Evolutionary conservation across 2,113 vertebrate species (phyloP), one percentile per base, ranked within the genome.

Genomic region (Echinops telfairi): DNA sequence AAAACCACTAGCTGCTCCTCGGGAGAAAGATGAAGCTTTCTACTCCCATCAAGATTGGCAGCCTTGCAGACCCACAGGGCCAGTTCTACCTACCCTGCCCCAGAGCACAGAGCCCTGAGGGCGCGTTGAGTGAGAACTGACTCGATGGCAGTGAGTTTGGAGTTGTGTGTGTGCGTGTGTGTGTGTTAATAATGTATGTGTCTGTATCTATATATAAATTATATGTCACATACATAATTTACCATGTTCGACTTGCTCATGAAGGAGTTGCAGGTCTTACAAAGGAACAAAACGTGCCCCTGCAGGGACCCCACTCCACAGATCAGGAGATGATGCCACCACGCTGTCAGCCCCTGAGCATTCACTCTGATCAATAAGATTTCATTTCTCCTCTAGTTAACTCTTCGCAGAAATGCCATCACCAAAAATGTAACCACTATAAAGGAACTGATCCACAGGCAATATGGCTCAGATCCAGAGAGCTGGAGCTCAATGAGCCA

Each of bases 381-480:
- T 82, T 53, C 47, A 53, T 53, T 77, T 38, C 33, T 36, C 66
- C 33, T 11, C 36, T 29, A 82, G 4, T 60, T 47, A 38, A 89
- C 17, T 47, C 23, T 76, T 57, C 83, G 83, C 58, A 53, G 22
- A 53, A 70, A 43, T 93, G 91, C 83, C 86, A 53, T 96, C 38
- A 68, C 80, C 68, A 77, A 88, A 88, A 77, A 77, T 53, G 70
- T 66, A 77, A 62, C 36, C 36, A 83, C 75, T 86, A 12, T 70
- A 60, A 79, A 76, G 68, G 17, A 90, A 71, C 5, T 80, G 2
- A 57, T 47, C 10, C 43, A 47, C 43, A 47, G 43, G 43, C 43
- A 47, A 47, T 47, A 47, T 47, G 5, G 43, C 43, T 47, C 43
- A 5, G 10, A 47, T 47, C 43, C 43, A 47, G 10, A 47, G 43